Conservation (phyloP, 2,113 vertebrate species). For the Lucifuga dentata region DNA sequence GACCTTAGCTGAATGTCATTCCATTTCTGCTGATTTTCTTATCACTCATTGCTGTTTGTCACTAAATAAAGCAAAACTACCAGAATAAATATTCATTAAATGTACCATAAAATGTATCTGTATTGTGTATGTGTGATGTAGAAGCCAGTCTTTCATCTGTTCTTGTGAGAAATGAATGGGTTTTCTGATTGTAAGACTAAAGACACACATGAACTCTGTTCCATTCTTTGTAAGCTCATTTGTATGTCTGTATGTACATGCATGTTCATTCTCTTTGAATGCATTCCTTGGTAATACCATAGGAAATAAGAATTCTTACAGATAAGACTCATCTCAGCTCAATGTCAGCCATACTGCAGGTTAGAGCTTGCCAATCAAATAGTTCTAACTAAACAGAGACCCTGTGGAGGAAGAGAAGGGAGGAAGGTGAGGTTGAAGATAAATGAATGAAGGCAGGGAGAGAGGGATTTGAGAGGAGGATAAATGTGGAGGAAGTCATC, state of each 20-base stretch:
- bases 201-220: too few species aligned
- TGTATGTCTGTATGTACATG: neutral
- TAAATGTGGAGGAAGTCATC: conserved; percentile 22
- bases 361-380: conserved; percentile 64
- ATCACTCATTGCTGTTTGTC: neutral
- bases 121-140: neutral
- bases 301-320: conserved; percentile 13
- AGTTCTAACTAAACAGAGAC: conserved; percentile 45
- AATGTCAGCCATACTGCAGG: conserved; percentile 38
- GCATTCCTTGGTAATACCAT: conserved; percentile 16
- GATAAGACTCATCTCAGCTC: conserved; percentile 53
- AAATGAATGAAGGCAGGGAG: conserved; percentile 48
- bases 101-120: neutral
- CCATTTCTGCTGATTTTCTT: neutral
- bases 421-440: conserved; percentile 38
- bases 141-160: neutral
- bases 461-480: conserved; percentile 25
- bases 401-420: conserved; percentile 32
- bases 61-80: neutral
- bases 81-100: neutral
- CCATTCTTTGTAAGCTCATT: too few species aligned
- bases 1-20: conserved; percentile 38
- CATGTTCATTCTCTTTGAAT: neutral
- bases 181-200: too few species aligned
- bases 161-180: neutral